Conservation (phyloP, 2,888 invertebrate species). For the Drosophila sordidula region DNA sequence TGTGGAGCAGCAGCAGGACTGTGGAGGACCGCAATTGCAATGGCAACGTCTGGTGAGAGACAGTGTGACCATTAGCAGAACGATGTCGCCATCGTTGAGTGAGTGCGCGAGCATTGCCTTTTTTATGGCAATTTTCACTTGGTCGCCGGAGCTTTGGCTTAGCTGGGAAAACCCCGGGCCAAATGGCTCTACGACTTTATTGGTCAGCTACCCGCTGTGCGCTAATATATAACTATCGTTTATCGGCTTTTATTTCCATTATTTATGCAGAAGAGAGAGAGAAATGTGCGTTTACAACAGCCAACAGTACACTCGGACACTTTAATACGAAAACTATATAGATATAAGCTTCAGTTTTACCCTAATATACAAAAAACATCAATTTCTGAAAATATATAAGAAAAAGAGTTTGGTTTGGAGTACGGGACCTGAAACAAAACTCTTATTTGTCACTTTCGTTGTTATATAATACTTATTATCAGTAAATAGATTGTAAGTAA, state of each 20-base stretch:
- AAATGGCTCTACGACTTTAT: conserved; percentile 60
- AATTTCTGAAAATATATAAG: neutral
- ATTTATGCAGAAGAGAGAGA: conserved; percentile 67
- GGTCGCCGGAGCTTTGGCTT: conserved; percentile 21
- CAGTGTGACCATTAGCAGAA: conserved; percentile 77
- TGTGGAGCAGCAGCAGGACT: conserved; percentile 14
- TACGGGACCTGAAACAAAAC: too few relatives aligned
- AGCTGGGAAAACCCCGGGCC: conserved; percentile 52
- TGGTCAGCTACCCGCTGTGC: conserved; percentile 66
- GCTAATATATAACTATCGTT: conserved; percentile 70
- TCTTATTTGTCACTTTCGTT: too few relatives aligned
- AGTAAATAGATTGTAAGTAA: too few relatives aligned
- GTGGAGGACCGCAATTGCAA: conserved; percentile 36
- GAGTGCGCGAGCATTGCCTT: conserved; percentile 68
- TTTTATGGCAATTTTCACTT: conserved; percentile 79
- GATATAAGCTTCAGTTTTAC: too few relatives aligned
- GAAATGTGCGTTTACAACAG: conserved; percentile 41
- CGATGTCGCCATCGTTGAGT: conserved; percentile 64
- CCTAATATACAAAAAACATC: too few relatives aligned
- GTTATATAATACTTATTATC: too few relatives aligned
- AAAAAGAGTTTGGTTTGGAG: too few relatives aligned
- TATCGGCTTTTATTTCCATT: conserved; percentile 71
- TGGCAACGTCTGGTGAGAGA: conserved; percentile 26
- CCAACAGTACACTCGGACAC: neutral
- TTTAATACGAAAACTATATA: neutral